Conservation (phyloP, 1,140 invertebrate species). For the Heliconius hermathena region DNA sequence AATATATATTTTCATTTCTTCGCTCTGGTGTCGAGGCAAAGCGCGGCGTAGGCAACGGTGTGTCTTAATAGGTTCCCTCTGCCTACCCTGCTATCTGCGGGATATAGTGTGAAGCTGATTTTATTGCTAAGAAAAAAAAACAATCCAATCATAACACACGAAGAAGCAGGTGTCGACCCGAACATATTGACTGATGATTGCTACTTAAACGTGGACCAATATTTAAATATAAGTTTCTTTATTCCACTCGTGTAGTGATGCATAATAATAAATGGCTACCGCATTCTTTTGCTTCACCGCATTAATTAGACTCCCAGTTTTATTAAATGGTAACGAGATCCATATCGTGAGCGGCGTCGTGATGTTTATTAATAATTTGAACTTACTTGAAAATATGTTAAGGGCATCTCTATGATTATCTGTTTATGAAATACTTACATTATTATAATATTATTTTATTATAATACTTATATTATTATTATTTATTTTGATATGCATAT, state of each 20-base stretch:
- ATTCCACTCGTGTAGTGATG: conserved; percentile 60
- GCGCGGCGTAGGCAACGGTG: no score
- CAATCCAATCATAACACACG: no score
- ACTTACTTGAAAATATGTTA: not conserved
- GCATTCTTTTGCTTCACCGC: conserved; percentile 59
- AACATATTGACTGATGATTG: conserved; percentile 33
- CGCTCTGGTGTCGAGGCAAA: no score
- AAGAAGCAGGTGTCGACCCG: conserved; percentile 24
- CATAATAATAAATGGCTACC: conserved; percentile 70
- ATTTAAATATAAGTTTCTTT: conserved; percentile 66
- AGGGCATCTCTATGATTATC: not conserved
- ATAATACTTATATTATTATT: not conserved
- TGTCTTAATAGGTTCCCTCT: no score
- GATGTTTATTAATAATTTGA: conserved; percentile 25
- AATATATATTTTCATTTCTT: no score
- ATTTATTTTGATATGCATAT: no score
- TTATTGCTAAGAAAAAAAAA: no score
- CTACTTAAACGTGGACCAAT: conserved; percentile 52
- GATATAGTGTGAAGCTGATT: no score
- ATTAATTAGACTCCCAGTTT: conserved; percentile 54
- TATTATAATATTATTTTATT: no score
- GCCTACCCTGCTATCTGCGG: no score
- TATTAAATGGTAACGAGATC: conserved; percentile 46
- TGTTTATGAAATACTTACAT: not conserved
- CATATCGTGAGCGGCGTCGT: conserved; percentile 32